Evolutionary conservation across 2,113 vertebrate species (phyloP).

Genomic region (human (Homo sapiens)): DNA sequence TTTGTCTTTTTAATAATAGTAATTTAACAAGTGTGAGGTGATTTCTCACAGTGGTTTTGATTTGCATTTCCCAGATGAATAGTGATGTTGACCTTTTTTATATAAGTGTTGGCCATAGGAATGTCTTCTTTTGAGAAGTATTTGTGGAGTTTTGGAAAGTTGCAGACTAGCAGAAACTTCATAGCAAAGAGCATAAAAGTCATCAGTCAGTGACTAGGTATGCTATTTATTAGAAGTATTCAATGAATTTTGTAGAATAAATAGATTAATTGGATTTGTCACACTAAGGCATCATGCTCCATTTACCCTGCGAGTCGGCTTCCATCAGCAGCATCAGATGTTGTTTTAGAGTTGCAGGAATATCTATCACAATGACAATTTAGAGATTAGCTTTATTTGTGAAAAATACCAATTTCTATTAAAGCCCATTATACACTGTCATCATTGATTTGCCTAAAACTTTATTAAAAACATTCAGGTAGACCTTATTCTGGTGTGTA

Average conservation of each 20-base stretch:
- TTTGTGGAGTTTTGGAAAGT: neutral
- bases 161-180: neutral
- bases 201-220: neutral
- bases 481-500: neutral
- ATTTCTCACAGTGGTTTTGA: neutral
- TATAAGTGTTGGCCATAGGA: neutral
- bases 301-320: neutral
- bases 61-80: neutral
- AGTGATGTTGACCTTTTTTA: neutral
- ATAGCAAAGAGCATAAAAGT: neutral
- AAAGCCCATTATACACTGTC: conserved; percentile 6
- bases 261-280: conserved; percentile 58
- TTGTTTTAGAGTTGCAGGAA: conserved; percentile 32
- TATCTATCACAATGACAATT: conserved; percentile 52
- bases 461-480: neutral
- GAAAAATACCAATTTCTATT: conserved; percentile 11
- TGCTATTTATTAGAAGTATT: conserved; percentile 31
- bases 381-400: conserved; percentile 31
- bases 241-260: conserved; percentile 35
- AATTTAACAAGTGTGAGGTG: neutral
- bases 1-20: neutral
- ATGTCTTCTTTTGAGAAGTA: neutral
- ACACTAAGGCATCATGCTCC: conserved; percentile 21
- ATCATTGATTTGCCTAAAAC: conserved; percentile 30
- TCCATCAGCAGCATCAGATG: conserved; percentile 24